Percentiles rank a stretch among this genome's conserved stretches.
Evolutionary conservation across 2,888 invertebrate genomes (phyloP).

Genomic region (Helobdella robusta): DNA sequence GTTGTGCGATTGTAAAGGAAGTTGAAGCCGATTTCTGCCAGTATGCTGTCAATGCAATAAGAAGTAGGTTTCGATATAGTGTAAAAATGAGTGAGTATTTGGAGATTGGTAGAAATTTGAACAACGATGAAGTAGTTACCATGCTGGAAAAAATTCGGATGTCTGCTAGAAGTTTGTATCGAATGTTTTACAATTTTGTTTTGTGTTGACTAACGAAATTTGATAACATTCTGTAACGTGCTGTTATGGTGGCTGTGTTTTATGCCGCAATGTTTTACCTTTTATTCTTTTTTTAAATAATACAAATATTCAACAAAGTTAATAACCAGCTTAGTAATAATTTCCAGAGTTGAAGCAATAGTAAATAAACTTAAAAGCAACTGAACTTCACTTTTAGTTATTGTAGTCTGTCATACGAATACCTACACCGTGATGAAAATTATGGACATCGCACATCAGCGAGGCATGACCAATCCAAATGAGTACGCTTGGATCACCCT

Average conservation of each 20-base stretch:
- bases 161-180: conserved; percentile 15
- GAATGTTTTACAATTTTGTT: no score
- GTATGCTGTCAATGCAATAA: not conserved
- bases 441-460: conserved; percentile 10
- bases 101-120: not conserved
- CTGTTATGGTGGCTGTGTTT: no score
- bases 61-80: not conserved
- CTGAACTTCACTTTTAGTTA: no score
- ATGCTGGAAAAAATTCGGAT: conserved; percentile 2
- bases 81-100: not conserved
- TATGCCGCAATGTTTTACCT: no score
- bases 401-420: conserved; percentile 19
- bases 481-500: conserved; percentile 17
- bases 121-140: not conserved
- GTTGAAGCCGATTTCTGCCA: not conserved
- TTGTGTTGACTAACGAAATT: no score
- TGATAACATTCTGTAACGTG: no score
- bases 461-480: conserved; percentile 16
- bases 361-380: no score
- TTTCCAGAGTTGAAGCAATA: no score
- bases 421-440: not conserved
- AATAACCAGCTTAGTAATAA: no score
- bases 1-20: conserved; percentile 7
- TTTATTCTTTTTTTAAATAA: no score
- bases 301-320: no score